Evolutionary conservation across 2,113 vertebrate species (phyloP), one percentile per base, ranked within the genome.

Genomic region (Sigmodon hispidus): DNA sequence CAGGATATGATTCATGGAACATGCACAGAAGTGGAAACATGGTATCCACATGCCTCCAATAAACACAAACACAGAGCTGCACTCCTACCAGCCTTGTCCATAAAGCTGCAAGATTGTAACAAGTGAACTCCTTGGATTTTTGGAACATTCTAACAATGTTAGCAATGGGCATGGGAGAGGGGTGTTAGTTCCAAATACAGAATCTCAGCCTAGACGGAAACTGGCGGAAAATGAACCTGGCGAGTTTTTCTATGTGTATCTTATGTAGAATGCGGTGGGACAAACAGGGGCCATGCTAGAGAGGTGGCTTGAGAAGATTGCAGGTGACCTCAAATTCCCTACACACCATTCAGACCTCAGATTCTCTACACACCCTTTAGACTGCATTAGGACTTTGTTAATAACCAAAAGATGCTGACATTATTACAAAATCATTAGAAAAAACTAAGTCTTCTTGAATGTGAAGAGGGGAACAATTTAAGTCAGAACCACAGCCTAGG

Each of bases 401-500:
- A 83, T 59, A 87, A n/a, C 29, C 83, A 59, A 93, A 79, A 69
- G 86, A 70, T 75, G 70, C 48, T 55, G 19, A 36, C 92, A 72
- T 61, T 34, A 92, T 95, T 75, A 91, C 5, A n/a, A 40, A 76
- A 40, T 45, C 59, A 29, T 63, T 84, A 83, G 91, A 80, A 93
- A 77, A 80, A 91, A 80, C 65, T 76, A 90, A 90, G 52, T 90
- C 65, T 94, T 77, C 36, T 75, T 80, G 29, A 90, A n/a, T 7
- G 31, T 73, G 91, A 63, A 19, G 73, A 79, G 43, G 79, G 17
- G 13, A 83, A 81, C 3, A 80, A 93, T 93, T 63, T 93, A 40
- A 81, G 57, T 95, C 36, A 90, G 76, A 97, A 67, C 31, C 50
- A 75, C 16, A 36, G 15, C 36, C 19, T 65, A 73, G 86, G 76